A percentile compares a stretch with the other conserved stretches of the same genome.
Evolutionary conservation across 2,888 invertebrate species (phyloP).

Genomic region (Campoplex capitator): DNA sequence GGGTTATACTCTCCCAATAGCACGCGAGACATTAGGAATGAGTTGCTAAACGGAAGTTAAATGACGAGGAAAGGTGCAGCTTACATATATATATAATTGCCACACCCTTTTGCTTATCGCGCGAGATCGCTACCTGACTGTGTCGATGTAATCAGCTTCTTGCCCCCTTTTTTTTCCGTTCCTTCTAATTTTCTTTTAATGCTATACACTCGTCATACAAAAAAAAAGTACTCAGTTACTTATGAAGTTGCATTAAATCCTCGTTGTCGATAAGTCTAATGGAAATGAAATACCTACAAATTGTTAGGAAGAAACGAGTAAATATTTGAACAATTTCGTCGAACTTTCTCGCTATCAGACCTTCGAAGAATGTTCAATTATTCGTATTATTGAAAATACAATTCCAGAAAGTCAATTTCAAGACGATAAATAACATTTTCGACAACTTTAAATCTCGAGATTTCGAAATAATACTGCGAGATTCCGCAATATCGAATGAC

Average conservation of each 20-base stretch:
- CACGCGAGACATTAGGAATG: conserved; percentile 28
- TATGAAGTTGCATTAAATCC: not conserved
- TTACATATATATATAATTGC: conserved; percentile 49
- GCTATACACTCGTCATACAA: not conserved
- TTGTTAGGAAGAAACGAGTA: not conserved
- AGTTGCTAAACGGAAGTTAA: conserved; percentile 55
- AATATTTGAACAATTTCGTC: not conserved
- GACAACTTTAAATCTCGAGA: too few relatives aligned
- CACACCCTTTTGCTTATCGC: conserved; percentile 64
- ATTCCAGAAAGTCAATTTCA: too few relatives aligned
- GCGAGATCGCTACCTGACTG: conserved; percentile 28
- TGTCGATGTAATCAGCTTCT: conserved; percentile 50
- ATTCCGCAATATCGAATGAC: too few relatives aligned
- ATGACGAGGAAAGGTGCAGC: conserved; percentile 55
- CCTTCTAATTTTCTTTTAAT: not conserved
- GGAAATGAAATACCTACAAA: not conserved
- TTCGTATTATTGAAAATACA: too few relatives aligned
- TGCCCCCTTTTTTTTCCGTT: conserved; percentile 13
- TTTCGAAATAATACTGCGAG: too few relatives aligned
- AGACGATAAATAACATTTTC: too few relatives aligned
- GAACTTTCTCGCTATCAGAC: too few relatives aligned
- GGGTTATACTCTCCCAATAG: conserved; percentile 29
- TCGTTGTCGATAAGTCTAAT: not conserved
- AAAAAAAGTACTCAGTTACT: not conserved
- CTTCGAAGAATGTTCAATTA: too few relatives aligned